Percentiles rank a stretch among this genome's conserved stretches.
phyloP scores from a whole-genome alignment of 1,140 invertebrate genomes.

The Plectrocnemia conspersa region DNA sequence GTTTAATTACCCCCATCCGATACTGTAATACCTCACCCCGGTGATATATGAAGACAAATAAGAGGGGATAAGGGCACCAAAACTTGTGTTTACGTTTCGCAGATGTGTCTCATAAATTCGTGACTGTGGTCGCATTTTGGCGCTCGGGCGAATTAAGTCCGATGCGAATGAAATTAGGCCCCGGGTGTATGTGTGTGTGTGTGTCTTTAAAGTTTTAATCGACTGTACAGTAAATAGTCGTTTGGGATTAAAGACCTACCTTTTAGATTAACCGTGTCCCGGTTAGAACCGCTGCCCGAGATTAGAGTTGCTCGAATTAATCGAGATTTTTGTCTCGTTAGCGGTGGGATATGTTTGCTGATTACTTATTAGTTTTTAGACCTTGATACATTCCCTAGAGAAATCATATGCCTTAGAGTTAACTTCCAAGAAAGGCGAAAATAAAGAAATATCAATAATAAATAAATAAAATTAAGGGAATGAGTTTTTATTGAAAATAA shows the following conservation, averaged over 20 bases:
- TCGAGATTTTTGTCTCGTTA: too few species aligned
- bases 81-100: conserved; percentile 9
- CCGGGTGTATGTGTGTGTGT: too few species aligned
- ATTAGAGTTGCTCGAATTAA: too few species aligned
- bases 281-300: too few species aligned
- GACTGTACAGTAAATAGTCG: background rate
- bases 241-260: background rate
- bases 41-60: conserved; percentile 17
- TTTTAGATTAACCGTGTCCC: background rate
- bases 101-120: conserved; percentile 7
- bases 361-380: too few species aligned
- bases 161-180: background rate
- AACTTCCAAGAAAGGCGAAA: too few species aligned
- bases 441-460: too few species aligned
- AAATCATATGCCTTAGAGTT: too few species aligned
- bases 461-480: too few species aligned
- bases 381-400: too few species aligned
- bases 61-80: conserved; percentile 5
- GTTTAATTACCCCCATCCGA: conserved; percentile 16
- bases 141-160: background rate
- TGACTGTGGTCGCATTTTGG: background rate
- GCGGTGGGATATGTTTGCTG: too few species aligned
- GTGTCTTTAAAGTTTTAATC: conserved; percentile 2
- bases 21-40: background rate
- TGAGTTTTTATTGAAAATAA: too few species aligned